Conservation (phyloP, 2,888 invertebrate genomes). For the Euproctis similis region DNA sequence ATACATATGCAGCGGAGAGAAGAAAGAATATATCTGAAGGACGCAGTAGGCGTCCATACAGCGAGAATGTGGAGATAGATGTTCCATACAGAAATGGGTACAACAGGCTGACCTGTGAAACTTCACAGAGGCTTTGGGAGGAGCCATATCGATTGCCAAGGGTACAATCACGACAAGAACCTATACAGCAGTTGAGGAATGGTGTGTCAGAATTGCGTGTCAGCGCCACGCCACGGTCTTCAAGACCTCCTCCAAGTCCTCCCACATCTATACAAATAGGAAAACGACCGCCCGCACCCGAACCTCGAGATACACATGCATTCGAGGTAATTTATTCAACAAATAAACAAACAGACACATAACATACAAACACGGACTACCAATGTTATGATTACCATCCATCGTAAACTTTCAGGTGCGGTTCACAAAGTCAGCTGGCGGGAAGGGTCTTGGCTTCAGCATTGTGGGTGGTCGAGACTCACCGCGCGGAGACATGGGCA, state of each 20-base stretch:
- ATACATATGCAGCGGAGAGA: slow-evolving; percentile 46
- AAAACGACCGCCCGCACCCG: slow-evolving; percentile 61
- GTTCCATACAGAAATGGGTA: slow-evolving; percentile 60
- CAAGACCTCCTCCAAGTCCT: slow-evolving; percentile 58
- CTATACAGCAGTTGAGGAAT: slow-evolving; percentile 56
- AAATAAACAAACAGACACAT: no score
- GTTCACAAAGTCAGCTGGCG: slow-evolving; percentile 87
- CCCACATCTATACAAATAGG: slow-evolving; percentile 31
- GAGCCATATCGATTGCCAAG: slow-evolving; percentile 64
- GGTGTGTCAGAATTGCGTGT: slow-evolving; percentile 63
- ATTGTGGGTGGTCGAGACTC: slow-evolving; percentile 92
- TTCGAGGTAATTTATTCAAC: slow-evolving; percentile 52
- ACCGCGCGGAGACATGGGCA: slow-evolving; percentile 89
- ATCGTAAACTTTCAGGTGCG: slow-evolving; percentile 60
- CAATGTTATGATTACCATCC: background rate
- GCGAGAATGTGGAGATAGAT: slow-evolving; percentile 65
- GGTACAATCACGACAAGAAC: slow-evolving; percentile 55
- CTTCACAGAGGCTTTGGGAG: slow-evolving; percentile 56
- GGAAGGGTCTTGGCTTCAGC: slow-evolving; percentile 91
- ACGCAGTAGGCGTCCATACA: slow-evolving; percentile 57
- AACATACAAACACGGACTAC: background rate
- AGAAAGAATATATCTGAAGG: slow-evolving; percentile 47
- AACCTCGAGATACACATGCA: slow-evolving; percentile 58
- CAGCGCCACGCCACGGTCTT: slow-evolving; percentile 56
- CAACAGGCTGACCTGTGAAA: slow-evolving; percentile 44